A percentile compares a stretch with the other conserved stretches of the same genome.
Evolutionary conservation across 2,888 invertebrate genomes (phyloP).

Genomic region (Sisyra nigra): DNA sequence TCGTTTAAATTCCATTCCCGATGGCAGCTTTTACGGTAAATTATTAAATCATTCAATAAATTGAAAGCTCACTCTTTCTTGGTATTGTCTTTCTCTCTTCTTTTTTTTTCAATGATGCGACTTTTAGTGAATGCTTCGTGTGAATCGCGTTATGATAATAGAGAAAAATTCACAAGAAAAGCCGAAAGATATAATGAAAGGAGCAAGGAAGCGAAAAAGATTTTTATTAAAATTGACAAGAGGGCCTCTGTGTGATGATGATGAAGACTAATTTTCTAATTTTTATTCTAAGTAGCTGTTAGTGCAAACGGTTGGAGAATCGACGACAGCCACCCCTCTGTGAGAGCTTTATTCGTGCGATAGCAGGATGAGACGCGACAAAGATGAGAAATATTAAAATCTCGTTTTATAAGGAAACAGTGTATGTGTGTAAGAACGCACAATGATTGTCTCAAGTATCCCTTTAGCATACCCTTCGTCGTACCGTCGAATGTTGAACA

Average conservation of each 20-base stretch:
- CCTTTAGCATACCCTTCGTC: not conserved
- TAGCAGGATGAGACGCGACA: no score
- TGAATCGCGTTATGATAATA: not conserved
- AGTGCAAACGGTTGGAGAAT: not conserved
- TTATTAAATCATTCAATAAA: no score
- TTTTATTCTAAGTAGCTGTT: conserved; percentile 6
- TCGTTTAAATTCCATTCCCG: no score
- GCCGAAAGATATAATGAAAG: conserved; percentile 27
- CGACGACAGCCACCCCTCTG: not conserved
- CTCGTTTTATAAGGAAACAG: not conserved
- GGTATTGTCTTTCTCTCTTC: no score
- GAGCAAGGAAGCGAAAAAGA: conserved; percentile 24
- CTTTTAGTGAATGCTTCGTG: no score
- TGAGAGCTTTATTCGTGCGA: no score
- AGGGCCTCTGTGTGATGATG: not conserved
- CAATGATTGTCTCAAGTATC: no score
- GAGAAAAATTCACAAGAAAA: not conserved
- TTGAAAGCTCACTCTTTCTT: no score
- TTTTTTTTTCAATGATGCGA: no score
- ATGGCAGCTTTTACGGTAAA: no score
- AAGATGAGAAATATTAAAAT: not conserved
- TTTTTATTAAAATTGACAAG: conserved; percentile 7
- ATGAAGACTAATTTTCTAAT: conserved; percentile 7
- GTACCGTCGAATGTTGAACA: not conserved
- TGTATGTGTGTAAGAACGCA: not conserved